Percentiles rank a stretch among this genome's conserved stretches.
Evolutionary conservation across 2,888 invertebrate species (phyloP).

Genomic region (Furcula furcula): DNA sequence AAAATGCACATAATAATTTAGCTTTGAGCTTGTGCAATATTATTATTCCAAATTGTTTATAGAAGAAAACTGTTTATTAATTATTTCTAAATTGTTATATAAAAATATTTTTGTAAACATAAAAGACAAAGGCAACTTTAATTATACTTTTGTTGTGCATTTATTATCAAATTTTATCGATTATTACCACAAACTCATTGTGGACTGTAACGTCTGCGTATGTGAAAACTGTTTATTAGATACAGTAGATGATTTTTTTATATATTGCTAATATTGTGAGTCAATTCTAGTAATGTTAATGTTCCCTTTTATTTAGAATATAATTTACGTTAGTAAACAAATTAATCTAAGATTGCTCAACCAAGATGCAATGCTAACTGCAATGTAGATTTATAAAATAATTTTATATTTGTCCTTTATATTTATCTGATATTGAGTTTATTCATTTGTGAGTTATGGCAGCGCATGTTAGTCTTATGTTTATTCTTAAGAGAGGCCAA

Average conservation of each 20-base stretch:
- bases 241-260: constrained; percentile 60
- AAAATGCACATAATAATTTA: constrained; percentile 72
- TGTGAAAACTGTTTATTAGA: constrained; percentile 51
- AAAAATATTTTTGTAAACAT: constrained; percentile 75
- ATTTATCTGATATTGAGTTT: constrained; percentile 75
- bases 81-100: constrained; percentile 79
- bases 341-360: constrained; percentile 79
- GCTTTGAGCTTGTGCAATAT: constrained; percentile 79
- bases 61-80: constrained; percentile 68
- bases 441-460: constrained; percentile 78
- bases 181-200: constrained; percentile 69
- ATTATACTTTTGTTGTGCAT: constrained; percentile 80
- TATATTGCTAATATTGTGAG: constrained; percentile 77
- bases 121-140: constrained; percentile 79
- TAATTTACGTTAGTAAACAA: constrained; percentile 73
- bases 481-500: constrained; percentile 81
- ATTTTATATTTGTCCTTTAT: constrained; percentile 73
- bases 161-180: constrained; percentile 75
- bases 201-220: constrained; percentile 71
- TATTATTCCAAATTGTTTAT: constrained; percentile 79
- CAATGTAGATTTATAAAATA: constrained; percentile 69
- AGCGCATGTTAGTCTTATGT: constrained; percentile 80
- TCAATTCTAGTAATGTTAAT: constrained; percentile 78
- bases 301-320: constrained; percentile 76
- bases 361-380: constrained; percentile 77